Evolutionary conservation across 2,113 vertebrate species (phyloP), one percentile per base, ranked within the genome.

Genomic region (Charadrius vociferus): DNA sequence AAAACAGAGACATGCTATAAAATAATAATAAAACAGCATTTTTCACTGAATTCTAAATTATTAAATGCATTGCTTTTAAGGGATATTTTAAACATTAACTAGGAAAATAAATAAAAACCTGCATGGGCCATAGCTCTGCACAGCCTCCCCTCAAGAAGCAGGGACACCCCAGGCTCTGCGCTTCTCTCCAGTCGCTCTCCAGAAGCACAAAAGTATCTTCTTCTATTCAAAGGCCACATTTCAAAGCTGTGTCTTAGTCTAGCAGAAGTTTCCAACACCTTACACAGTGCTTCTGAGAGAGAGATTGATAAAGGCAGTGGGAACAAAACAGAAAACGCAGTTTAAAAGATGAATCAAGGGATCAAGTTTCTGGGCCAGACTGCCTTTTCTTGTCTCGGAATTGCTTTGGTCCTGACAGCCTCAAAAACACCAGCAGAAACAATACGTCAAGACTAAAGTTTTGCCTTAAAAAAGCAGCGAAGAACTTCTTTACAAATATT

Each of bases 401-500:
- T 53, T 78, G 67, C 73, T 88, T 85, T 82, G 61, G 67, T 92
- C 70, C 49, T 14, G 32, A 53, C 53, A 77, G 68, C 37, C 58
- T 81, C 34, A 3, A 43, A 49, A 90, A 72, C 37, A 45, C 37
- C 55, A 11, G 30, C 13, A 30, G 36, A 43, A 86, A 89, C 17
- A 74, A 39, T 26, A 12, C 0, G 0, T 24, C 3, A 5, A 94
- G 62, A 58, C 21, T 19, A 10, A 93, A 85, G 30, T 58, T 81
- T 68, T 63, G 62, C 59, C 52, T 87, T 62, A 49, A 78, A 67
- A 91, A 78, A 74, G 63, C 73, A 83, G 14, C 56, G 75, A 59
- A 90, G 27, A 88, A n/a, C 77, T 85, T 93, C 41, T 18, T 10
- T 55, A 82, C 70, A 74, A 94, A 92, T 65, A 93, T 7, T 85